phyloP scores from a whole-genome alignment of 2,797 vertebrate genomes.

The Ctenopoma multispine region DNA sequence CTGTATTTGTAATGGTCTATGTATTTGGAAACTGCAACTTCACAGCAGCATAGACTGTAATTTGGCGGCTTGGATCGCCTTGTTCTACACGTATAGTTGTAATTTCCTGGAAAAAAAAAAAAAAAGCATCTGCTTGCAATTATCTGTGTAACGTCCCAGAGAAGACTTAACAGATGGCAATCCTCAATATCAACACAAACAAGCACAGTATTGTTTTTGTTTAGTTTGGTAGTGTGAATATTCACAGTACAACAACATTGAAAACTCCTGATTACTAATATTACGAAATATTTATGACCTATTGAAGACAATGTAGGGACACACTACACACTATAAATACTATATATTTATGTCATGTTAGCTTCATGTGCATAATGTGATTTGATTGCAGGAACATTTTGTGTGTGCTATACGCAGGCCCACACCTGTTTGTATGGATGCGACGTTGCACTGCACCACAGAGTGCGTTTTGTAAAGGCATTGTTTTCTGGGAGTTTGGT shows the following conservation, averaged over 20 bases:
- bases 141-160: conserved; percentile 24
- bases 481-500: conserved; percentile 83
- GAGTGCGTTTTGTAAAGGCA: conserved; percentile 66
- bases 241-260: conserved; percentile 5
- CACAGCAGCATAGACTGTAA: not conserved
- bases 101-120: not conserved
- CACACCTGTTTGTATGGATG: conserved; percentile 45
- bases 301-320: conserved; percentile 10
- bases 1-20: not conserved
- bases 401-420: conserved; percentile 6
- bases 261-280: conserved; percentile 5
- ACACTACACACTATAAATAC: no score
- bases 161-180: conserved; percentile 36
- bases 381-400: conserved; percentile 16
- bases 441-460: conserved; percentile 15
- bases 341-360: not conserved
- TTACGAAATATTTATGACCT: conserved; percentile 6
- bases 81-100: conserved; percentile 9
- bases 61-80: conserved; percentile 6
- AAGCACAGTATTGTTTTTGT: conserved; percentile 2
- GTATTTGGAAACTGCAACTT: not conserved
- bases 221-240: conserved; percentile 3
- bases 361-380: not conserved
- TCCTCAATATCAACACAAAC: conserved; percentile 21
- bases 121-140: conserved; percentile 41